Conservation (phyloP, 2,888 invertebrate genomes). For the Macropis europaea region DNA sequence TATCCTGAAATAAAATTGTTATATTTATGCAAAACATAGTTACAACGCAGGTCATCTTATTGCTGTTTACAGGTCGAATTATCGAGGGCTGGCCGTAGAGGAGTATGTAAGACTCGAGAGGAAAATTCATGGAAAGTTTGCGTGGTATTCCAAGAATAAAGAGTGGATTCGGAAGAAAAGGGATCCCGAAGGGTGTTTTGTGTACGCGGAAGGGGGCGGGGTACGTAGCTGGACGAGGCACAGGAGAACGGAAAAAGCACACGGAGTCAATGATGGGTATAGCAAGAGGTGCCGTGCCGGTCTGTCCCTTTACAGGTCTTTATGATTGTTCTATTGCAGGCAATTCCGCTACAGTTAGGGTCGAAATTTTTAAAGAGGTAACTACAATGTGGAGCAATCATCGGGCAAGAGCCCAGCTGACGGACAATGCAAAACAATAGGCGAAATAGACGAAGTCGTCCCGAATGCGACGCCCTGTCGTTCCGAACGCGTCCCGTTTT, state of each 20-base stretch:
- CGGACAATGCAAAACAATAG: neutral
- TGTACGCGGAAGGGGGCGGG: too few relatives aligned
- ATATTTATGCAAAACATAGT: too few relatives aligned
- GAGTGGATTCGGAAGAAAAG: too few relatives aligned
- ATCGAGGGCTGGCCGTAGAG: too few relatives aligned
- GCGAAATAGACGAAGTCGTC: neutral
- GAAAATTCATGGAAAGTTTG: too few relatives aligned
- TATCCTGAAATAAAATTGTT: too few relatives aligned
- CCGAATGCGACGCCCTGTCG: neutral
- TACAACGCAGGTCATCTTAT: too few relatives aligned
- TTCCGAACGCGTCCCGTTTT: slow-evolving; percentile 10
- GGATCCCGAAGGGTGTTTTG: too few relatives aligned
- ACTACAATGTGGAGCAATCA: slow-evolving; percentile 64
- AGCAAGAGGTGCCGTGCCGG: neutral
- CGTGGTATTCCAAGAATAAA: too few relatives aligned
- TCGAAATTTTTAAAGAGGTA: slow-evolving; percentile 59
- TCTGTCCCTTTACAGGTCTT: slow-evolving; percentile 53
- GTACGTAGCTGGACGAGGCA: too few relatives aligned
- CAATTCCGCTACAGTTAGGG: slow-evolving; percentile 59
- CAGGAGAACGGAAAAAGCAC: neutral
- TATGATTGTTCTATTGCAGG: slow-evolving; percentile 60
- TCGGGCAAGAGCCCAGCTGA: slow-evolving; percentile 9
- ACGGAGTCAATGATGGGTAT: neutral
- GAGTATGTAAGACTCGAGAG: too few relatives aligned
- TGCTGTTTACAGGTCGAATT: too few relatives aligned